A percentile compares a stretch with the other conserved stretches of the same genome.
Evolutionary conservation across 2,797 vertebrate species (phyloP).

Genomic region (Lemur catta): DNA sequence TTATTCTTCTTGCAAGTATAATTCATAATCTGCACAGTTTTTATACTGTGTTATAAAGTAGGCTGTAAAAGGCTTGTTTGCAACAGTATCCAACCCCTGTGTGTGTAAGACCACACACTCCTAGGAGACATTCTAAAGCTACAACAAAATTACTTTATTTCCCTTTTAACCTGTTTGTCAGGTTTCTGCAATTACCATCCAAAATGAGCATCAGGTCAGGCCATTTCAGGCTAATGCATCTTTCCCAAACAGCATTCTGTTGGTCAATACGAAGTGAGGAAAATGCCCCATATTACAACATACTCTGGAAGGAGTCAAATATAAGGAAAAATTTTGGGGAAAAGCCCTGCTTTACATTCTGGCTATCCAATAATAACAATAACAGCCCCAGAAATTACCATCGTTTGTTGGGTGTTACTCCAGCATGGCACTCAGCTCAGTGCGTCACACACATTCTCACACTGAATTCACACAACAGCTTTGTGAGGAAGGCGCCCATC

Average conservation of each 20-base stretch:
- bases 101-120: neutral
- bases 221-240: neutral
- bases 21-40: neutral
- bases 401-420: too few relatives aligned
- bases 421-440: neutral
- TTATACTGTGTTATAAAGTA: neutral
- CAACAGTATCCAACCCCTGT: neutral
- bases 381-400: neutral
- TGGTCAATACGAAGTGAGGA: neutral
- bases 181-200: neutral
- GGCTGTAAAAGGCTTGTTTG: neutral
- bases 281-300: neutral
- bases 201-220: neutral
- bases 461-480: neutral
- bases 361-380: neutral
- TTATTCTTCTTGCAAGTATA: neutral
- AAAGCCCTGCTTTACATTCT: neutral
- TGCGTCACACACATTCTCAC: neutral
- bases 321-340: neutral
- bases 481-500: neutral
- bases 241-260: neutral
- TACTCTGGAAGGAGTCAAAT: neutral
- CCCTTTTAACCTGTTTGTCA: neutral
- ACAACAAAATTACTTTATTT: neutral
- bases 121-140: constrained; percentile 3